Percentiles rank a stretch among this genome's conserved stretches.
Evolutionary conservation across 2,888 invertebrate genomes (phyloP).

Genomic region (Eudemis profundana): DNA sequence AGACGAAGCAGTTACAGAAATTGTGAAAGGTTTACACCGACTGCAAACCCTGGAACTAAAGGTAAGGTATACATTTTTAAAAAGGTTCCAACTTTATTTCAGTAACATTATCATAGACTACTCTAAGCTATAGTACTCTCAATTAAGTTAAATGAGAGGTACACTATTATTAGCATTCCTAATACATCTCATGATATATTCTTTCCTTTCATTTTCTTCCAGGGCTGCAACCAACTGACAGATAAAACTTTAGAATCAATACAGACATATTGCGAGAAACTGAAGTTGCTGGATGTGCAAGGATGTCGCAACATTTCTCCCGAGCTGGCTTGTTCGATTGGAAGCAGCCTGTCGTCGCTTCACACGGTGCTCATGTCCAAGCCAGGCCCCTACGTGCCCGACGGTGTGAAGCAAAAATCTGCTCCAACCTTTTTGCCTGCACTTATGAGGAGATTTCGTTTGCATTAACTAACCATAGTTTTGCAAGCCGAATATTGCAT

Average conservation of each 20-base stretch:
- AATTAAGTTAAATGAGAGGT: too few species aligned
- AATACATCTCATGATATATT: background rate
- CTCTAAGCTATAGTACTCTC: too few species aligned
- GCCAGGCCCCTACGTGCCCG: conserved; percentile 76
- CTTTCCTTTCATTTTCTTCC: conserved; percentile 54
- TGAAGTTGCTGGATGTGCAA: conserved; percentile 86
- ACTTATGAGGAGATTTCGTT: conserved; percentile 72
- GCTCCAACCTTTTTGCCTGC: conserved; percentile 74
- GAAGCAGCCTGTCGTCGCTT: conserved; percentile 66
- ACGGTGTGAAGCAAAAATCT: conserved; percentile 70
- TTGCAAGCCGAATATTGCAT: too few species aligned
- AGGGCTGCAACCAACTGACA: conserved; percentile 87
- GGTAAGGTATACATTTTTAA: conserved; percentile 75
- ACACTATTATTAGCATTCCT: background rate
- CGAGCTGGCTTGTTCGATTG: conserved; percentile 75
- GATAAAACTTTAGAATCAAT: conserved; percentile 84
- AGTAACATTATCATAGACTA: too few species aligned
- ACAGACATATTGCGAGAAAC: conserved; percentile 74
- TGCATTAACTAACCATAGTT: conserved; percentile 57
- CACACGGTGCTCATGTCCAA: conserved; percentile 80
- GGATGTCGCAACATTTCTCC: conserved; percentile 80
- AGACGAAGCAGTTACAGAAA: conserved; percentile 83
- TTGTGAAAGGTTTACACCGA: conserved; percentile 73
- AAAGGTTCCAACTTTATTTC: too few species aligned
- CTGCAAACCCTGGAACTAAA: conserved; percentile 85